Evolutionary conservation across 2,888 invertebrate species (phyloP), one percentile per base, ranked within the genome.

Genomic region (Drosophila peninsularis): DNA sequence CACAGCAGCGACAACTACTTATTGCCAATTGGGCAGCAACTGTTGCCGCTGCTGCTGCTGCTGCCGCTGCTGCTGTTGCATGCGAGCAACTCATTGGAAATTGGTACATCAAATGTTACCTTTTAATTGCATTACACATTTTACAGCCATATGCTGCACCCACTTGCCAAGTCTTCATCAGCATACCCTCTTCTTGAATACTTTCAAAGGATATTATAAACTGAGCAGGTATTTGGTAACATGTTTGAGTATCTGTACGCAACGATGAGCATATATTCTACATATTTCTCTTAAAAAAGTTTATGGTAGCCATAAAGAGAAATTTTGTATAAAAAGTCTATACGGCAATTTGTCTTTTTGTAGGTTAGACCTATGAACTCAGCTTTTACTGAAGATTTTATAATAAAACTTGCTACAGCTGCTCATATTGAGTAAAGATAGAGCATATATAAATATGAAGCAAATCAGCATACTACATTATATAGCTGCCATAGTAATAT

Each of bases 131-230:
- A 67, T 47, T 52, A 70, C 58, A 70, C 56, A 66, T 62, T 70
- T 58, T 41, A 55, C 61, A 64, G 57, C 84, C 89, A 84, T 81
- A 75, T 88, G 89, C 76, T 84, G 84, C 87, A 83, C 84, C 84
- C 83, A 87, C 88, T 86, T 85, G 78, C 65, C 75, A 65, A 55
- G 50, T 57, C 75, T 62, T 57, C 50, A 71, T 75, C 49, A 61
- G 56, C 50, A 54, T 42, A 30, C 19, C 24, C 30, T 62, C 19
- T 14, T 2, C 27, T n/a, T 30, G 19, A 3, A 27, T 10, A 49
- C 49, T 7, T 10, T 13, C 1, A 19, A 11, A 5, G 30, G 11
- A n/a, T 30, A n/a, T 14, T 17, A 5, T 1, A 3, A 14, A 11
- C 17, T 47, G 0, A 6, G n/a, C 45, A 30, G 11, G 1, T 10